Conservation (phyloP, 2,888 invertebrate species). For the Drosophila imparisetae region DNA sequence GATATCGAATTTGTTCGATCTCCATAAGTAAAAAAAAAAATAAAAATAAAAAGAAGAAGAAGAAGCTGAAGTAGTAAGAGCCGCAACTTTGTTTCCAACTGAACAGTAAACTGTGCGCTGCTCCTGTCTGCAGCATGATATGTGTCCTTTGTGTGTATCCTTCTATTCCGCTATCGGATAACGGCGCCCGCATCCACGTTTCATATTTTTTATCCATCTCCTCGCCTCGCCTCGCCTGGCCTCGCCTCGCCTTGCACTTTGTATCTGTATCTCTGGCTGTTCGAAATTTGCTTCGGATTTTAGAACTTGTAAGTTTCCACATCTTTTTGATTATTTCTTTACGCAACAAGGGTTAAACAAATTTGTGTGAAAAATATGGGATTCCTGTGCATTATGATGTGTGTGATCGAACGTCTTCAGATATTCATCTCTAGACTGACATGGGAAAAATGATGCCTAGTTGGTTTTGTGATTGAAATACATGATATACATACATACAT, state of each 20-base stretch:
- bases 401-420: constrained; percentile 66
- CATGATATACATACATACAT: not conserved
- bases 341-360: constrained; percentile 62
- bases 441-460: constrained; percentile 54
- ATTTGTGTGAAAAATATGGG: constrained; percentile 65
- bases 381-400: constrained; percentile 60
- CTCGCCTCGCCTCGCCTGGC: not conserved
- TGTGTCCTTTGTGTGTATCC: constrained; percentile 36
- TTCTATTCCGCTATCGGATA: constrained; percentile 80
- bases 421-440: constrained; percentile 64
- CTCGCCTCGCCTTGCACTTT: constrained; percentile 22
- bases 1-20: constrained; percentile 77
- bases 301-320: constrained; percentile 65
- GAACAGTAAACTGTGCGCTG: constrained; percentile 47
- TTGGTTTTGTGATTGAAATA: not conserved
- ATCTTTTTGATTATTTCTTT: constrained; percentile 29
- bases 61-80: constrained; percentile 22
- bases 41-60: constrained; percentile 18
- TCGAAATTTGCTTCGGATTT: constrained; percentile 35
- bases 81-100: constrained; percentile 73
- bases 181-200: constrained; percentile 77
- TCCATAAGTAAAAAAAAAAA: constrained; percentile 22
- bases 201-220: constrained; percentile 57
- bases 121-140: constrained; percentile 31
- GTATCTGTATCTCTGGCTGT: constrained; percentile 51